These are phyloP conservation scores for Synaphobranchus kaupii DNA, from an alignment of 2,797 vertebrate species.

Conservation along the genomic window DNA sequence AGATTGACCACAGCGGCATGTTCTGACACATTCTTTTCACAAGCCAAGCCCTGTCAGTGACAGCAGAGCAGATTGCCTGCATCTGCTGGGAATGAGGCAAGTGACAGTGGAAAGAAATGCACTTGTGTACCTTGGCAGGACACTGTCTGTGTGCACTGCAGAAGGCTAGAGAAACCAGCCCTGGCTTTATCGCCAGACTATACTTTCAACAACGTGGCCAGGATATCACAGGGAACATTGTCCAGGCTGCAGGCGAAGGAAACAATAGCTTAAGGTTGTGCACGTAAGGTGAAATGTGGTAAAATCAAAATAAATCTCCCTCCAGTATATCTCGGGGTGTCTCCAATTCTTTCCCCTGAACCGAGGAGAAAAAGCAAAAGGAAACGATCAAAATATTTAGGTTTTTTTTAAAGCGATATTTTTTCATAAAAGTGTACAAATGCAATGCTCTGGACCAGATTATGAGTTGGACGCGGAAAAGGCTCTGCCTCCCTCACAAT, in stretches of 20 bases:
- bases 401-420: background rate
- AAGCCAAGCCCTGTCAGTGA: conserved; percentile 78
- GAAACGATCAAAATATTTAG: background rate
- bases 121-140: conserved; percentile 79
- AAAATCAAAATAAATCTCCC: background rate
- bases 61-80: conserved; percentile 83
- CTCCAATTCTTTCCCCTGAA: background rate
- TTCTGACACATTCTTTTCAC: conserved; percentile 80
- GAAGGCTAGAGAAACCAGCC: background rate
- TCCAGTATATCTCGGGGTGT: background rate
- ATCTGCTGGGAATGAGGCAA: conserved; percentile 81
- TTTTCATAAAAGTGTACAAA: conserved; percentile 13
- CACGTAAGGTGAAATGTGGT: background rate
- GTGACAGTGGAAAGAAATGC: conserved; percentile 77
- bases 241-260: background rate
- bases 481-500: conserved; percentile 31
- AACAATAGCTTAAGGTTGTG: background rate
- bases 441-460: conserved; percentile 16
- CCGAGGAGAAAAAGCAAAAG: background rate
- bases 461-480: conserved; percentile 24
- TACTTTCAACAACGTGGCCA: background rate
- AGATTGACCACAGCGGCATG: conserved; percentile 74
- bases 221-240: background rate
- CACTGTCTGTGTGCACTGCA: conserved; percentile 61
- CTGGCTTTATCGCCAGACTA: conserved; percentile 1